Percentiles rank a stretch among this genome's conserved stretches.
Evolutionary conservation across 2,888 invertebrate genomes (phyloP).

Genomic region (Colletes collaris): DNA sequence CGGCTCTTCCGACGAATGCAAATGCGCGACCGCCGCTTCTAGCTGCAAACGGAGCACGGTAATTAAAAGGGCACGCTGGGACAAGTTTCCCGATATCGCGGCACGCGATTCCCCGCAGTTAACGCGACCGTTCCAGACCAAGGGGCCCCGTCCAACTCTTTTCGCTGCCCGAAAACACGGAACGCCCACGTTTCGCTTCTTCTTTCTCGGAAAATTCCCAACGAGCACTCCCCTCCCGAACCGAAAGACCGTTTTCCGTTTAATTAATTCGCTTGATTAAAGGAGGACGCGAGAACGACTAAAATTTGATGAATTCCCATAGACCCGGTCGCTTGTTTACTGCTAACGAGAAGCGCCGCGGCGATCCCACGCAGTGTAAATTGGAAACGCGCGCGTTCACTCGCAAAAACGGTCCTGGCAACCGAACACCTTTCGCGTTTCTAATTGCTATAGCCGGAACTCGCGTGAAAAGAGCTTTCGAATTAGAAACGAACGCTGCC

Average conservation of each 20-base stretch:
- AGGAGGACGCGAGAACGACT: slow-evolving; percentile 43
- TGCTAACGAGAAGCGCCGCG: slow-evolving; percentile 50
- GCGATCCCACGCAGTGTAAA: slow-evolving; percentile 5
- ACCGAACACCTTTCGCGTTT: slow-evolving; percentile 5
- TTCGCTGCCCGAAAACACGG: background rate
- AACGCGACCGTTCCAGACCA: background rate
- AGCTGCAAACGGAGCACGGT: slow-evolving; percentile 51
- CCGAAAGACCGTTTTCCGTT: slow-evolving; percentile 35
- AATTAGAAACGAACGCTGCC: too few relatives aligned
- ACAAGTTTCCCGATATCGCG: slow-evolving; percentile 32
- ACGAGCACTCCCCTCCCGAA: slow-evolving; percentile 24
- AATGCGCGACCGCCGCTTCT: slow-evolving; percentile 60
- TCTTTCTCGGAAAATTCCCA: slow-evolving; percentile 17
- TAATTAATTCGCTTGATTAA: slow-evolving; percentile 60
- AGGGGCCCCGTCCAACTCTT: too few relatives aligned
- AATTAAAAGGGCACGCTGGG: slow-evolving; percentile 67
- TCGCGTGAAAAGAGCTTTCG: too few relatives aligned
- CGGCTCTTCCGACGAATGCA: slow-evolving; percentile 73
- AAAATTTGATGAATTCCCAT: slow-evolving; percentile 50
- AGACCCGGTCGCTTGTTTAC: slow-evolving; percentile 24
- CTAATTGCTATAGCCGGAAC: slow-evolving; percentile 22
- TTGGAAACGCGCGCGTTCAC: background rate
- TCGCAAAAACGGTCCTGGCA: too few relatives aligned
- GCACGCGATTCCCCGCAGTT: too few relatives aligned
- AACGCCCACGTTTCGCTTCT: slow-evolving; percentile 1